Evolutionary conservation across 2,113 vertebrate species (phyloP), one percentile per base, ranked within the genome.

Genomic region (Irena cyanogastra): DNA sequence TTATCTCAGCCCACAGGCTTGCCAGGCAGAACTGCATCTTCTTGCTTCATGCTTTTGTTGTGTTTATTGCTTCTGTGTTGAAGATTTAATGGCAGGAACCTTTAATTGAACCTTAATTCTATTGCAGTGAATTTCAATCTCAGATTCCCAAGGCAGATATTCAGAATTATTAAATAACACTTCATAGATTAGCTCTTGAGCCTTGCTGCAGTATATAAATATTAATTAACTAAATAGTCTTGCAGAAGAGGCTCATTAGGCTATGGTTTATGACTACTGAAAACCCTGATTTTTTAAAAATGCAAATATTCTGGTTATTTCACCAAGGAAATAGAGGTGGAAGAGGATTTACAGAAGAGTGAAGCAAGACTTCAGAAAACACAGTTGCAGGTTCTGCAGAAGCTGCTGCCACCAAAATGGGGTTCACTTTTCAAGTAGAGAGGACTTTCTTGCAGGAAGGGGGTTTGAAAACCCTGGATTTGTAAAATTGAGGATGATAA

Each of bases 401-500:
- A 93, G 59, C 13, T 54, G 47, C 44, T 95, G 23, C 31, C 41
- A 80, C 37, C 18, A 44, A 61, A 83, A 57, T 17, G 4, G 66
- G 20, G 13, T 69, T 86, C 86, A 54, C 94, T 89, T 82, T 88
- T 81, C 42, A 30, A 30, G 13, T 7, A 83, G 59, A 85, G 61
- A 89, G 27, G 71, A 89, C 88, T 65, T 93, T 90, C 59, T 64
- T 85, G 76, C 75, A 89, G 68, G 52, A 90, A 85, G 54, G 35
- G 6, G 37, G 57, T 68, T 87, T 66, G 37, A 93, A 94, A 87
- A 57, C 35, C 39, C 53, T 56, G 50, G 86, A 54, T 60, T 92
- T 61, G 18, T 56, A 85, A 91, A 94, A 81, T 44, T 83, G 17
- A 49, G 77, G 95, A 91, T 83, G 93, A 88, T 74, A 93, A 89